phyloP scores from a whole-genome alignment of 2,113 vertebrate genomes.

The Cyanoderma ruficeps region DNA sequence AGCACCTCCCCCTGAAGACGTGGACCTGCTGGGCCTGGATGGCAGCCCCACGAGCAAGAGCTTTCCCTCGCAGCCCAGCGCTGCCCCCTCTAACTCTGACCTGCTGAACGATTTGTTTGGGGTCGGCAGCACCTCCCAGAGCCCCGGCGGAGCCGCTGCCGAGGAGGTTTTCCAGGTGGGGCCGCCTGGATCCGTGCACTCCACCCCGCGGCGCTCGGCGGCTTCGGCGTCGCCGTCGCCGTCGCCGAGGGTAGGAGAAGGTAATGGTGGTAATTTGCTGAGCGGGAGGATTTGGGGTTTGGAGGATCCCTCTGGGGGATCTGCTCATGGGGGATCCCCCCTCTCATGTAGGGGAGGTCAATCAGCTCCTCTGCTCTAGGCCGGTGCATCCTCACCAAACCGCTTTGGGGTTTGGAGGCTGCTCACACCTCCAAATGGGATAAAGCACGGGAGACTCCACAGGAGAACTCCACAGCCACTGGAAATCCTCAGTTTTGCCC shows the following conservation, averaged over 20 bases:
- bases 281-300: background rate
- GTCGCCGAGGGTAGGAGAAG: conserved; percentile 82
- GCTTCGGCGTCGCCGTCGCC: conserved; percentile 83
- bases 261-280: conserved; percentile 43
- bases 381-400: background rate
- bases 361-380: background rate
- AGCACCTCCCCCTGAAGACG: conserved; percentile 79
- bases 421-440: background rate
- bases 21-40: conserved; percentile 91
- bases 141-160: conserved; percentile 48
- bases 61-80: conserved; percentile 69
- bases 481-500: background rate
- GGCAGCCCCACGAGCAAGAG: conserved; percentile 75
- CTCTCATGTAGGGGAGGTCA: background rate
- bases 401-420: background rate
- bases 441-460: too few relatives aligned
- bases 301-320: background rate
- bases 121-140: conserved; percentile 52
- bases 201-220: conserved; percentile 86
- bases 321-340: background rate
- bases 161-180: conserved; percentile 76
- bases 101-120: conserved; percentile 92
- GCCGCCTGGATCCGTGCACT: conserved; percentile 83
- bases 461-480: background rate
- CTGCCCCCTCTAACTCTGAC: conserved; percentile 84